Evolutionary conservation across 2,797 vertebrate genomes (phyloP).

Genomic region (Helostoma temminkii): DNA sequence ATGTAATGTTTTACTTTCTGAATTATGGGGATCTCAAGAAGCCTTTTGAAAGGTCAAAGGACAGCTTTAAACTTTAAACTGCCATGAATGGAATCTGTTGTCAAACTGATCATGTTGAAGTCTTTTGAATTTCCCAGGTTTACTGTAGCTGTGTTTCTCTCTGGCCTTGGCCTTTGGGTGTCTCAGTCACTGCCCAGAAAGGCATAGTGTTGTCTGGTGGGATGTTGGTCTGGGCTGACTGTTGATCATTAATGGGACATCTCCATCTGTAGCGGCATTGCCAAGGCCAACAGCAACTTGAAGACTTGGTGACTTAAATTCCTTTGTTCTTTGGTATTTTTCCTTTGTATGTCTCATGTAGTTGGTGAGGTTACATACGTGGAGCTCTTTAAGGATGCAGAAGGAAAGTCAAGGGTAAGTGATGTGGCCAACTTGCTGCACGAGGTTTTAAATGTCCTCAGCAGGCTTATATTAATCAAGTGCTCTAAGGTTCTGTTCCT

Average conservation of each 20-base stretch:
- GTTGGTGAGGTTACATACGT: slow-evolving; percentile 99
- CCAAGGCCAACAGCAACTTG: slow-evolving; percentile 95
- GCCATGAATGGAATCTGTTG: slow-evolving; percentile 87
- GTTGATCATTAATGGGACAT: slow-evolving; percentile 97
- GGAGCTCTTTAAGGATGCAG: slow-evolving; percentile 99
- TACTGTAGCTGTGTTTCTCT: slow-evolving; percentile 91
- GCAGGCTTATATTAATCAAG: slow-evolving; percentile 90
- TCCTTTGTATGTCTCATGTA: slow-evolving; percentile 99
- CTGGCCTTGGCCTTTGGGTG: slow-evolving; percentile 94
- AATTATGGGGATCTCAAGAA: slow-evolving; percentile 82
- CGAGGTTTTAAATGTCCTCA: slow-evolving; percentile 97
- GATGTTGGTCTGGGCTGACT: slow-evolving; percentile 96
- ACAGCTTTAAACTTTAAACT: slow-evolving; percentile 86
- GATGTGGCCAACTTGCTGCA: slow-evolving; percentile 96
- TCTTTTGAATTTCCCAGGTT: slow-evolving; percentile 92
- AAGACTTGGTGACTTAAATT: slow-evolving; percentile 98
- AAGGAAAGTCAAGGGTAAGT: slow-evolving; percentile 99
- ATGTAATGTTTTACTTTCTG: slow-evolving; percentile 87
- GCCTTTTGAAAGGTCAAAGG: slow-evolving; percentile 88
- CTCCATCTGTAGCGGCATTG: slow-evolving; percentile 95
- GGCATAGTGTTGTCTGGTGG: slow-evolving; percentile 94
- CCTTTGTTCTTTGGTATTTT: slow-evolving; percentile 99
- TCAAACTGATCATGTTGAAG: slow-evolving; percentile 93
- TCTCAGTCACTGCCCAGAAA: slow-evolving; percentile 94
- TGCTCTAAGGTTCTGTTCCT: slow-evolving; percentile 81